Base-by-base conservation (phyloP, 2,888 invertebrate genomes). In the Apantesis nais region DNA sequence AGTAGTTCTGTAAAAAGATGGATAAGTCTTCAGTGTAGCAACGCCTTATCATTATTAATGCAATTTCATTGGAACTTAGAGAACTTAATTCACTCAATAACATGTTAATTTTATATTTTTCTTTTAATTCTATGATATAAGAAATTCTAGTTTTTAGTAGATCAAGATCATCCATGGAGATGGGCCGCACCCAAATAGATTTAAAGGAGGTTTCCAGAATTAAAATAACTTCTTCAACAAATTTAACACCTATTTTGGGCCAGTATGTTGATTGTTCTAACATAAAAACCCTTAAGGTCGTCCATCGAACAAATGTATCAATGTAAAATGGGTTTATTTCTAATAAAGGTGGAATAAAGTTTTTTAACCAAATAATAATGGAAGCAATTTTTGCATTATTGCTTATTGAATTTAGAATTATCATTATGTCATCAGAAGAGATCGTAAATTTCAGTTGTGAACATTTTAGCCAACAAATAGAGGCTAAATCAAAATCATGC, bases 191-290 rank as follows among this genome's bases (percentile, higher is more conserved):
- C 67, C 89, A 83, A 74, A 94, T 90, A 25, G 89, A 88, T 85
- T 90, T 93, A 68, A 92, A 78, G 58, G 93, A 93, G 55, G 81
- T 85, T 84, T 93, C 91, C 66, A 95, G 81, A 63, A 94, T 90
- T 68, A 76, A 74, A 72, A 88, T 85, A 64, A 94, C 87, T 79
- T 93, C 91, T 78, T 92, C 91, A 77, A 93, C 88, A 78, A 93
- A 94, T 81, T 93, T 95, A 12, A 93, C 82, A 2, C 95, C 95
- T 76, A 95, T 93, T 88, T 95, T 95, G 39, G 95, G 95, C 95
- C 95, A 95, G 83, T 94, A 94, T 70, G 86, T 80, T 48, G 95
- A 94, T 73, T 92, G 89, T 82, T 95, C 95, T 61, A 95, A 84
- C 58, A 86, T 83, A 80, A 95, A 93, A 76, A 95, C 89, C 78